A percentile compares a stretch with the other conserved stretches of the same genome.
These are phyloP conservation scores for Acromyrmex heyeri DNA, from an alignment of 1,140 invertebrate species.

Conservation along the genomic window DNA sequence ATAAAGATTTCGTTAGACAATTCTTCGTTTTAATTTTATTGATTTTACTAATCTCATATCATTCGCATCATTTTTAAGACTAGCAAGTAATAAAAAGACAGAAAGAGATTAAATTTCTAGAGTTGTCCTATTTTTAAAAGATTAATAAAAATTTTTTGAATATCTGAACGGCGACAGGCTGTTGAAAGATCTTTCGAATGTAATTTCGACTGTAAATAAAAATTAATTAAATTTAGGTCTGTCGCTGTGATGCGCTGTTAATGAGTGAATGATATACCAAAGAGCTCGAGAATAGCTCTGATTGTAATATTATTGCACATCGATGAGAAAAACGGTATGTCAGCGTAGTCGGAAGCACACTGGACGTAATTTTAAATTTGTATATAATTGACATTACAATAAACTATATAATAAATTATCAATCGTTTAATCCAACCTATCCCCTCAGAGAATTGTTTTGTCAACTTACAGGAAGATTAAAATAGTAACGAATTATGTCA, in stretches of 20 bases:
- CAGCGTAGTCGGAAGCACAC: conserved; percentile 71
- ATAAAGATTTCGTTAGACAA: neutral
- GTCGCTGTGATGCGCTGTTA: conserved; percentile 62
- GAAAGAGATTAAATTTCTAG: conserved; percentile 34
- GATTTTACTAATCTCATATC: conserved; percentile 20
- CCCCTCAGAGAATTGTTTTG: neutral
- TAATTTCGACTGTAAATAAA: conserved; percentile 73
- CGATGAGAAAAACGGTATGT: conserved; percentile 60
- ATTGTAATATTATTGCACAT: conserved; percentile 70
- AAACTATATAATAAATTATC: conserved; percentile 79
- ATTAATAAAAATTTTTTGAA: conserved; percentile 25
- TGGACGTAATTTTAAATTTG: conserved; percentile 83
- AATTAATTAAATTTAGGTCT: conserved; percentile 70
- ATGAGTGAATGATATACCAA: conserved; percentile 15
- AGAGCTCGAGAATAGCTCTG: conserved; percentile 29
- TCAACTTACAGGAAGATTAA: neutral
- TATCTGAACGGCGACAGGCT: conserved; percentile 1
- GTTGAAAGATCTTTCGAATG: conserved; percentile 15
- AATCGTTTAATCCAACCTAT: neutral
- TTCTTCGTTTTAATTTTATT: neutral
- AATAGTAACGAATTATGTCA: neutral
- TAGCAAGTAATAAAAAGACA: conserved; percentile 6
- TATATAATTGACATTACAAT: conserved; percentile 85
- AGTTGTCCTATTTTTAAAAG: conserved; percentile 51
- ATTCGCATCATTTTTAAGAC: conserved; percentile 13